Conservation (phyloP, 2,797 vertebrate species). For the Macrochelys suwanniensis region DNA sequence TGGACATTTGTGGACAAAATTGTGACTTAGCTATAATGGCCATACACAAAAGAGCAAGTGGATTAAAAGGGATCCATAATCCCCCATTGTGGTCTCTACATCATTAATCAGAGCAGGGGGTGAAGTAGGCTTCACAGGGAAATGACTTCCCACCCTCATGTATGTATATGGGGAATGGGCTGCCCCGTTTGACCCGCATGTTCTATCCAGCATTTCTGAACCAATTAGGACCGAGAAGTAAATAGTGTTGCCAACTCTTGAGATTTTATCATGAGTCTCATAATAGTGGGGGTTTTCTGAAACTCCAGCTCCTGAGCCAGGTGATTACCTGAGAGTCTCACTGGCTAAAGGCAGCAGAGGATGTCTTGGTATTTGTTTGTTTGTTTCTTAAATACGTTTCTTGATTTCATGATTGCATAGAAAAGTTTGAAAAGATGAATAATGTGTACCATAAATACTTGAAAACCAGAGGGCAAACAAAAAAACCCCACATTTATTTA, state of each 20-base stretch:
- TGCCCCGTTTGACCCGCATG: not conserved
- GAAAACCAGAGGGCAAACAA: not conserved
- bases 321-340: not conserved
- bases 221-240: not conserved
- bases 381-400: not conserved
- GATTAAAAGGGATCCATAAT: not conserved
- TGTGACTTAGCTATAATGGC: not conserved
- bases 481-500: not conserved
- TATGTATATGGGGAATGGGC: not conserved
- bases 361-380: not conserved
- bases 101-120: not conserved
- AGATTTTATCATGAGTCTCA: not conserved
- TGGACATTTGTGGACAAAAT: not conserved
- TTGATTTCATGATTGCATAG: not conserved
- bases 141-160: not conserved
- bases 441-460: not conserved
- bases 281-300: not conserved
- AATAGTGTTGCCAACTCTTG: not conserved
- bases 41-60: not conserved
- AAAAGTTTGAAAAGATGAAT: not conserved
- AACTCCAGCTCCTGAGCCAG: fast-evolving
- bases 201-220: not conserved
- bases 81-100: too few species aligned
- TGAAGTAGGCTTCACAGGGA: not conserved
- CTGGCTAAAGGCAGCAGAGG: too few species aligned